Conservation (phyloP, 1,140 invertebrate genomes). For the Eumaeus atala region DNA sequence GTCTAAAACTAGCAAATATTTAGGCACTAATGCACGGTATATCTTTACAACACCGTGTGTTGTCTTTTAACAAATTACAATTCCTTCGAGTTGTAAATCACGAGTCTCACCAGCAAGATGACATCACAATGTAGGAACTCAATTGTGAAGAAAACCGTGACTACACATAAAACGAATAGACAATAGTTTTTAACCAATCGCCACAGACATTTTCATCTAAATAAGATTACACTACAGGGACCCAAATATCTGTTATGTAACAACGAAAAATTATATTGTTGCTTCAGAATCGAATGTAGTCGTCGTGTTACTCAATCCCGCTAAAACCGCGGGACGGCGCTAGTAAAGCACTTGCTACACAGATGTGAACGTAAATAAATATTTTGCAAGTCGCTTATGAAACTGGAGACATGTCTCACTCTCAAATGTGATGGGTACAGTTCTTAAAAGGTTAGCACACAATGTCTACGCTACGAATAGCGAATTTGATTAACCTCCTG, state of each 20-base stretch:
- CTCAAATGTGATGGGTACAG: slow-evolving; percentile 2
- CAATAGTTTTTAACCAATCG: background rate
- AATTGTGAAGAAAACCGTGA: background rate
- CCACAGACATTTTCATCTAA: slow-evolving; percentile 11
- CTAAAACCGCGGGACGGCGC: slow-evolving; percentile 16
- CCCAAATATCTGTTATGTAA: slow-evolving; percentile 31
- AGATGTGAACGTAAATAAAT: slow-evolving; percentile 29
- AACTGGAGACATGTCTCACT: slow-evolving; percentile 21
- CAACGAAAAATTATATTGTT: slow-evolving; percentile 36
- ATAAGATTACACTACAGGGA: slow-evolving; percentile 1
- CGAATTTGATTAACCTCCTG: no score
- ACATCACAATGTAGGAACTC: no score
- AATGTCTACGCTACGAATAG: background rate
- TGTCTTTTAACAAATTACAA: no score
- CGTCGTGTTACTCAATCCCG: slow-evolving; percentile 29
- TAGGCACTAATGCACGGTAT: no score
- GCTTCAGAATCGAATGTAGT: slow-evolving; percentile 29
- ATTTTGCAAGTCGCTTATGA: slow-evolving; percentile 36
- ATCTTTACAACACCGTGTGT: no score
- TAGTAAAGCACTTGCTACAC: slow-evolving; percentile 22
- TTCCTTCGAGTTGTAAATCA: no score
- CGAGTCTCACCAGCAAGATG: no score
- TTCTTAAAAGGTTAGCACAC: slow-evolving; percentile 1
- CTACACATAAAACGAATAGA: no score
- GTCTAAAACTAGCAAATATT: background rate